Evolutionary conservation across 2,113 vertebrate genomes (phyloP).

Genomic region (Anarrhichthys ocellatus): DNA sequence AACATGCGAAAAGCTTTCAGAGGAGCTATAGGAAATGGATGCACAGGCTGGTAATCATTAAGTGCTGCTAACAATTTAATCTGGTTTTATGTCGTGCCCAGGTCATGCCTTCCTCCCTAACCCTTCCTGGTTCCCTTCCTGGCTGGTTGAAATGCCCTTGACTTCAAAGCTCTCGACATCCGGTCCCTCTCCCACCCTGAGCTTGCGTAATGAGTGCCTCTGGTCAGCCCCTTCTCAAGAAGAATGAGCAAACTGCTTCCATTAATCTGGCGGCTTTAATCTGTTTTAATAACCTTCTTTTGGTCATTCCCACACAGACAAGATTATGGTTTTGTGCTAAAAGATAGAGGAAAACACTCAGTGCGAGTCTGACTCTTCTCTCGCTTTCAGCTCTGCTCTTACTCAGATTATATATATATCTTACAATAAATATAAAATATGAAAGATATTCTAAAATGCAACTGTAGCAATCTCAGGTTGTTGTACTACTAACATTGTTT

Average conservation of each 20-base stretch:
- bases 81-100: slow-evolving; percentile 12
- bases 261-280: slow-evolving; percentile 59
- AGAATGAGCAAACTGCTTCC: slow-evolving; percentile 61
- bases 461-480: background rate
- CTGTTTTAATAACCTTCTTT: slow-evolving; percentile 57
- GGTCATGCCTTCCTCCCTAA: slow-evolving; percentile 14
- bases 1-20: slow-evolving; percentile 16
- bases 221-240: slow-evolving; percentile 49
- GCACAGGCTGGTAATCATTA: slow-evolving; percentile 32
- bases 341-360: slow-evolving; percentile 21
- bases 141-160: slow-evolving; percentile 42
- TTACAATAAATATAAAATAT: background rate
- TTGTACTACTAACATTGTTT: background rate
- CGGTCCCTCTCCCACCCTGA: slow-evolving; percentile 18
- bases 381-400: background rate
- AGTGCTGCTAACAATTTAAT: slow-evolving; percentile 15
- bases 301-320: slow-evolving; percentile 44
- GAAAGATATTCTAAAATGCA: background rate
- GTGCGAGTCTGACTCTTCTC: slow-evolving; percentile 5
- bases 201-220: slow-evolving; percentile 39
- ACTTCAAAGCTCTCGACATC: slow-evolving; percentile 35
- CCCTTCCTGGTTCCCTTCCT: slow-evolving; percentile 20
- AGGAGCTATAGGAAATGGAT: background rate
- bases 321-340: slow-evolving; percentile 56
- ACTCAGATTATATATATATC: background rate